These are phyloP conservation scores for Burhinus bistriatus DNA, from an alignment of 2,113 vertebrate species.

Conservation along the genomic window DNA sequence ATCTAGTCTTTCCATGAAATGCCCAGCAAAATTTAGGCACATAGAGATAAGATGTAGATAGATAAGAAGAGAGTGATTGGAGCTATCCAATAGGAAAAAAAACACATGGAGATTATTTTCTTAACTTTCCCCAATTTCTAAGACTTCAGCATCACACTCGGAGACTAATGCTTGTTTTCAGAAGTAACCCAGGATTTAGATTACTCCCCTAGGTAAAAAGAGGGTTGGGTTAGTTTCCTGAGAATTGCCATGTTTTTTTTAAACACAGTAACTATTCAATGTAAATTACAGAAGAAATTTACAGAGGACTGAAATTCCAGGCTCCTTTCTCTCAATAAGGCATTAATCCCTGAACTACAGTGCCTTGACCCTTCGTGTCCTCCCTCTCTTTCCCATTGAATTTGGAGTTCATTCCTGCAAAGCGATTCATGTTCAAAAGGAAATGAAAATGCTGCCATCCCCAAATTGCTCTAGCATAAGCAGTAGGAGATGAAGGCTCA, in stretches of 20 bases:
- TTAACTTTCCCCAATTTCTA: not conserved
- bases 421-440: not conserved
- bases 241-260: not conserved
- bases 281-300: not conserved
- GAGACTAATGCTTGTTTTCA: not conserved
- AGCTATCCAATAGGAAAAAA: not conserved
- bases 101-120: not conserved
- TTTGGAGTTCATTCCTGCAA: not conserved
- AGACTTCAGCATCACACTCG: not conserved
- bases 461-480: not conserved
- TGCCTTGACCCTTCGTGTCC: not conserved
- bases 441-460: not conserved
- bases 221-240: not conserved
- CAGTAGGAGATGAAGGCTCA: not conserved
- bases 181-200: not conserved
- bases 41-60: not conserved
- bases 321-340: not conserved
- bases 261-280: not conserved
- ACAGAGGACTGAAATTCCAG: not conserved
- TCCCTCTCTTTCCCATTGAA: not conserved
- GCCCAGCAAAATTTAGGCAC: not conserved
- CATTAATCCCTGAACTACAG: not conserved
- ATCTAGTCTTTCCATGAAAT: not conserved
- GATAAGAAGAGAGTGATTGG: not conserved
- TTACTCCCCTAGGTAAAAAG: not conserved